Conservation (phyloP, 2,113 vertebrate genomes). For the Bos javanicus region DNA sequence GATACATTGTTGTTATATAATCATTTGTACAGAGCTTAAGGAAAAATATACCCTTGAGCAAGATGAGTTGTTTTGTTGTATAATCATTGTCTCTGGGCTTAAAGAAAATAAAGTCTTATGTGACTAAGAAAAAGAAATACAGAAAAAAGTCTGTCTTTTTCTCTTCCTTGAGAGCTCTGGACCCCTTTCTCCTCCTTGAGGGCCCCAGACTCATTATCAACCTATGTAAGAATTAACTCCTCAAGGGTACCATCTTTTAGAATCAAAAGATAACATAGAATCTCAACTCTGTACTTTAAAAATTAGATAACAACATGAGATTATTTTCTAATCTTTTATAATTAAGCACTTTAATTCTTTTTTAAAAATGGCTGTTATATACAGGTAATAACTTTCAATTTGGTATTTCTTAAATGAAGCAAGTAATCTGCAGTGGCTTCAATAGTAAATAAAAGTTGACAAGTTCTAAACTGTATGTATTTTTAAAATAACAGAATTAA, state of each 20-base stretch:
- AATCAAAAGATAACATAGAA: not conserved
- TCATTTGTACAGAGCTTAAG: too few relatives aligned
- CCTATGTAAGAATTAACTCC: too few relatives aligned
- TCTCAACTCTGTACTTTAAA: not conserved
- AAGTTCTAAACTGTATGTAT: not conserved
- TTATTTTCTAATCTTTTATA: not conserved
- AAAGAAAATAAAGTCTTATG: too few relatives aligned
- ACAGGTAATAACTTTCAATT: not conserved
- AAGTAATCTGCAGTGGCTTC: not conserved
- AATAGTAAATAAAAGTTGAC: not conserved
- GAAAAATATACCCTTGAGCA: too few relatives aligned
- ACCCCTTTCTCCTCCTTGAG: too few relatives aligned
- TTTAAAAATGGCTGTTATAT: not conserved
- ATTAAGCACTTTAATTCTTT: not conserved
- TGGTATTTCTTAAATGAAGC: not conserved
- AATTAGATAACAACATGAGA: not conserved
- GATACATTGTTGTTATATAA: too few relatives aligned
- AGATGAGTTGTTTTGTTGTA: too few relatives aligned
- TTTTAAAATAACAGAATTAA: not conserved
- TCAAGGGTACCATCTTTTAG: not conserved
- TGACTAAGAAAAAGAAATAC: too few relatives aligned
- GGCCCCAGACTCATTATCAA: too few relatives aligned
- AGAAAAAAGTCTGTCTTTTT: too few relatives aligned
- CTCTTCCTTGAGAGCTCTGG: too few relatives aligned
- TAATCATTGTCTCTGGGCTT: too few relatives aligned